phyloP scores from a whole-genome alignment of 2,888 invertebrate genomes.

The Drosophila maculinotata region DNA sequence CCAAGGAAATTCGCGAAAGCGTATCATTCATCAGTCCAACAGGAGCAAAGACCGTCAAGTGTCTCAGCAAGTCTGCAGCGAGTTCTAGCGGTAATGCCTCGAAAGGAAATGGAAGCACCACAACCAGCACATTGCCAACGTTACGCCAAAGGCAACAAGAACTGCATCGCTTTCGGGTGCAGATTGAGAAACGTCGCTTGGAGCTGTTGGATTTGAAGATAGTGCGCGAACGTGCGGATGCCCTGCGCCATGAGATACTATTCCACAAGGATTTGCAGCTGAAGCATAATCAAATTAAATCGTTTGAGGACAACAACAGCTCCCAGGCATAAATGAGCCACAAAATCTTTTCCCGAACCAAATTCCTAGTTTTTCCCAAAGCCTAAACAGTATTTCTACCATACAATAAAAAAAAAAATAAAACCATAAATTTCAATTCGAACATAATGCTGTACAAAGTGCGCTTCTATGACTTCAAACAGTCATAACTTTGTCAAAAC shows the following conservation, averaged over 20 bases:
- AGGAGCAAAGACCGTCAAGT: slow-evolving; percentile 19
- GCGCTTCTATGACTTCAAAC: no score
- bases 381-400: neutral
- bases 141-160: slow-evolving; percentile 74
- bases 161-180: slow-evolving; percentile 72
- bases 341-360: slow-evolving; percentile 4
- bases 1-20: no score
- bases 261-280: slow-evolving; percentile 77
- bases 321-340: slow-evolving; percentile 54
- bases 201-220: slow-evolving; percentile 76
- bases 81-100: slow-evolving; percentile 6
- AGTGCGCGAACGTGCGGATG: slow-evolving; percentile 74
- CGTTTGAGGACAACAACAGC: slow-evolving; percentile 61
- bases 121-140: slow-evolving; percentile 23
- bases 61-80: slow-evolving; percentile 22
- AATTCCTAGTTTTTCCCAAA: slow-evolving; percentile 21
- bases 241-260: slow-evolving; percentile 66
- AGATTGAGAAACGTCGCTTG: slow-evolving; percentile 75
- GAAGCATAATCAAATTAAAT: slow-evolving; percentile 58
- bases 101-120: slow-evolving; percentile 3
- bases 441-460: no score
- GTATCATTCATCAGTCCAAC: slow-evolving; percentile 9
- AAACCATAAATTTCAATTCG: slow-evolving; percentile 1
- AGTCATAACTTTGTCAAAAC: no score
- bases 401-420: slow-evolving; percentile 16